Conservation (phyloP, 2,888 invertebrate genomes). For the Notocelia uddmanniana region DNA sequence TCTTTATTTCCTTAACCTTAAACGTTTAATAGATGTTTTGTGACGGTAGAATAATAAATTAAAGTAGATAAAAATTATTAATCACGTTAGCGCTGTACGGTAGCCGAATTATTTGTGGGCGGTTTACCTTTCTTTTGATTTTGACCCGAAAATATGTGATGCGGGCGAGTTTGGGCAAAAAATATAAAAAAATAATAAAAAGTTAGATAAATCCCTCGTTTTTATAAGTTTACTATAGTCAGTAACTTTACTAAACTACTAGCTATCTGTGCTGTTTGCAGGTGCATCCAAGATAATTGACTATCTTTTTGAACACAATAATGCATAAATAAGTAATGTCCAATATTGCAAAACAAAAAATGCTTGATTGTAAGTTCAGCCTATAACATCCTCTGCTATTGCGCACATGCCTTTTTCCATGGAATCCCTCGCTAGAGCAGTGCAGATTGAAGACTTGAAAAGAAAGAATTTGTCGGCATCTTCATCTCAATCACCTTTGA, state of each 20-base stretch:
- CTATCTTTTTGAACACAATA: no score
- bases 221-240: neutral
- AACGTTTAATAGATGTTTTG: conserved; percentile 15
- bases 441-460: no score
- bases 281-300: no score
- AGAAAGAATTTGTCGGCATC: neutral
- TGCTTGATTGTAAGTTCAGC: no score
- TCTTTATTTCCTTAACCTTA: conserved; percentile 51
- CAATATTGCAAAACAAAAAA: no score
- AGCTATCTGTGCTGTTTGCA: no score
- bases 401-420: no score
- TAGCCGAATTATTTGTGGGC: conserved; percentile 74
- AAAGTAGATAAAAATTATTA: conserved; percentile 64
- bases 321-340: no score
- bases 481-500: neutral
- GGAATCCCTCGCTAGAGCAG: no score
- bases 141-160: conserved; percentile 48
- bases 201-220: conserved; percentile 1
- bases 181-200: conserved; percentile 27
- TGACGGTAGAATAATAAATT: conserved; percentile 42
- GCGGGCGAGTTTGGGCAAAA: conserved; percentile 34
- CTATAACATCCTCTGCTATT: no score
- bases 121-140: conserved; percentile 63
- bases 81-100: conserved; percentile 77
- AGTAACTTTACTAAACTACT: no score